Evolutionary conservation across 1,140 invertebrate genomes (phyloP).

Genomic region (Cotesia chilonis): DNA sequence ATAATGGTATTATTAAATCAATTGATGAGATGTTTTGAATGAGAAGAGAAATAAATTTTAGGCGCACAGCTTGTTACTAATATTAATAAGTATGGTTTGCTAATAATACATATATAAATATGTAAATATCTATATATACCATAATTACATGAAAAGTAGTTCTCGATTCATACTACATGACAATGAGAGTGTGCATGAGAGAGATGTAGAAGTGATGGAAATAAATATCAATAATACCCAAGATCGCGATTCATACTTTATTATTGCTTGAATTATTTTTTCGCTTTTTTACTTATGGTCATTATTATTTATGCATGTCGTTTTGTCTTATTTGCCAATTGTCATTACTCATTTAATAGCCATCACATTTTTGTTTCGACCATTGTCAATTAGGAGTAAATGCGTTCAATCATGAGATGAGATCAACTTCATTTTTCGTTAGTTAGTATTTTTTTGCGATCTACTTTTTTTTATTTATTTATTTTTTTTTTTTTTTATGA

Average conservation of each 20-base stretch:
- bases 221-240: conserved; percentile 38
- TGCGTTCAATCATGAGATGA: conserved; percentile 41
- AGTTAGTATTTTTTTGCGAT: conserved; percentile 51
- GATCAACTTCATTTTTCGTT: conserved; percentile 52
- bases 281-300: conserved; percentile 31
- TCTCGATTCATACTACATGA: neutral
- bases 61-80: conserved; percentile 56
- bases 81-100: conserved; percentile 43
- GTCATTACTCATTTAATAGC: conserved; percentile 15
- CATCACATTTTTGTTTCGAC: conserved; percentile 26
- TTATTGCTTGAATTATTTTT: conserved; percentile 37
- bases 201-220: neutral
- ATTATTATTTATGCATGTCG: conserved; percentile 33
- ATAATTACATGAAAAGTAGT: conserved; percentile 26
- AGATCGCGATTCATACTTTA: conserved; percentile 40
- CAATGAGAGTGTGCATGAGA: conserved; percentile 23
- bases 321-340: conserved; percentile 36
- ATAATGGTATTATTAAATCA: conserved; percentile 22
- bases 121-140: conserved; percentile 18
- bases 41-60: conserved; percentile 42
- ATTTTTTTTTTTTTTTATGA: conserved; percentile 42
- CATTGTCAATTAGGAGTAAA: conserved; percentile 40
- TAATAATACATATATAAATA: neutral
- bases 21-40: conserved; percentile 35
- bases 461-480: conserved; percentile 39